phyloP scores from a whole-genome alignment of 2,888 invertebrate species.

The Thera britannica region DNA sequence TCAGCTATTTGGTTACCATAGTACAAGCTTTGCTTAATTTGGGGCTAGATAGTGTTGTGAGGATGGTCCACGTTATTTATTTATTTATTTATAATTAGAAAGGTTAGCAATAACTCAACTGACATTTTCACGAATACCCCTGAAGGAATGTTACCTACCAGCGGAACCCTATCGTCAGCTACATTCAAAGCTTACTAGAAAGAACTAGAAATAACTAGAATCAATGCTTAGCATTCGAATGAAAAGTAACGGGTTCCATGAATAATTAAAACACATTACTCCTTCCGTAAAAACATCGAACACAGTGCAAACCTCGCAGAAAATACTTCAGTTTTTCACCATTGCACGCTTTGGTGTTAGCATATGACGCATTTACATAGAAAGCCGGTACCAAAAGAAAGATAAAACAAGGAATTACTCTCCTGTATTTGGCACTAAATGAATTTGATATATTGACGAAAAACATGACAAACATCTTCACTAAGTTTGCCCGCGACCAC shows the following conservation, averaged over 20 bases:
- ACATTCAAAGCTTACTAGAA: neutral
- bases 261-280: slow-evolving; percentile 34
- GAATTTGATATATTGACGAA: too few relatives aligned
- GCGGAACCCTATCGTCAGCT: neutral
- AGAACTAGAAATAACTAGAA: slow-evolving; percentile 9
- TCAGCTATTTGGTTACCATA: too few relatives aligned
- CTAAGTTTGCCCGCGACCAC: too few relatives aligned
- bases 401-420: neutral
- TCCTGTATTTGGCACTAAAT: too few relatives aligned
- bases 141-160: too few relatives aligned
- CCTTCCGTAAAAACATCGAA: slow-evolving; percentile 35
- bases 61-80: too few relatives aligned
- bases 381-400: slow-evolving; percentile 4
- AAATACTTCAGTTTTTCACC: slow-evolving; percentile 37
- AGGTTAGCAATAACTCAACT: too few relatives aligned
- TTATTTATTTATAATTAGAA: too few relatives aligned
- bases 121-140: too few relatives aligned
- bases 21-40: too few relatives aligned
- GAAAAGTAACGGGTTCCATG: slow-evolving; percentile 23
- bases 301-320: slow-evolving; percentile 28
- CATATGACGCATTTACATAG: slow-evolving; percentile 18
- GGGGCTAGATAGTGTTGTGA: too few relatives aligned
- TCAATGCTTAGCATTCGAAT: slow-evolving; percentile 30
- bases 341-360: slow-evolving; percentile 37
- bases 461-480: too few relatives aligned